Percentiles rank a stretch among this genome's conserved stretches.
These are phyloP conservation scores for Tetragonula clypearis DNA, from an alignment of 1,140 invertebrate species.

Conservation along the genomic window DNA sequence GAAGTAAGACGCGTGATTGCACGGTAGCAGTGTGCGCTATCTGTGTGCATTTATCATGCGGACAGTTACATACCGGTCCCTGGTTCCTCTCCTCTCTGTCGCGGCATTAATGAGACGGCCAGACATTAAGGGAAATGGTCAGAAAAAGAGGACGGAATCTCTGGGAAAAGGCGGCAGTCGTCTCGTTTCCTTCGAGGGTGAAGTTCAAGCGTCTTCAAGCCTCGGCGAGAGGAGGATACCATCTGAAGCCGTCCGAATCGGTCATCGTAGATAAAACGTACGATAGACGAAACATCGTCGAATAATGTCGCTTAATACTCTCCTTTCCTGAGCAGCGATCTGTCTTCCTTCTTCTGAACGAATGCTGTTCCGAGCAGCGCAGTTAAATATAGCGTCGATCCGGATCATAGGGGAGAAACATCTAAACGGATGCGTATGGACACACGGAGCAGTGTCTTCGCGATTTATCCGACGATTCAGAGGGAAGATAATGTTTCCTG, in stretches of 20 bases:
- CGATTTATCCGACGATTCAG: not conserved
- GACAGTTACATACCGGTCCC: constrained; percentile 71
- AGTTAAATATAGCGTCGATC: constrained; percentile 2
- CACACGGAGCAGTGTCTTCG: not conserved
- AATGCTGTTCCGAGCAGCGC: not conserved
- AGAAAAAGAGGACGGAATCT: constrained; percentile 1
- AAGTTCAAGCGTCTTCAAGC: too few species aligned
- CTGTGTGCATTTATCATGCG: constrained; percentile 74
- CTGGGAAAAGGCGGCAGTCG: not conserved
- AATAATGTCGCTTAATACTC: constrained; percentile 13
- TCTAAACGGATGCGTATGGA: not conserved
- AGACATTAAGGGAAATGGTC: constrained; percentile 38
- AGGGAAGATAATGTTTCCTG: not conserved
- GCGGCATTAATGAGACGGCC: constrained; percentile 69
- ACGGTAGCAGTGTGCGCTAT: constrained; percentile 71
- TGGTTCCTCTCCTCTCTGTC: constrained; percentile 61
- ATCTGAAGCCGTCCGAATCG: not conserved
- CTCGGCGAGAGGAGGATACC: not conserved
- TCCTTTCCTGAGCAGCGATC: not conserved
- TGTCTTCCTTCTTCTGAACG: not conserved
- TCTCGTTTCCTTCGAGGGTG: not conserved
- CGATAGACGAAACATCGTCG: not conserved
- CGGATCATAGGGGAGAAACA: not conserved
- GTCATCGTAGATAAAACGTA: not conserved
- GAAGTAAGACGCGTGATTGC: constrained; percentile 73